Base-by-base conservation (phyloP, 2,888 invertebrate genomes). In the Shargacucullia verbasci region DNA sequence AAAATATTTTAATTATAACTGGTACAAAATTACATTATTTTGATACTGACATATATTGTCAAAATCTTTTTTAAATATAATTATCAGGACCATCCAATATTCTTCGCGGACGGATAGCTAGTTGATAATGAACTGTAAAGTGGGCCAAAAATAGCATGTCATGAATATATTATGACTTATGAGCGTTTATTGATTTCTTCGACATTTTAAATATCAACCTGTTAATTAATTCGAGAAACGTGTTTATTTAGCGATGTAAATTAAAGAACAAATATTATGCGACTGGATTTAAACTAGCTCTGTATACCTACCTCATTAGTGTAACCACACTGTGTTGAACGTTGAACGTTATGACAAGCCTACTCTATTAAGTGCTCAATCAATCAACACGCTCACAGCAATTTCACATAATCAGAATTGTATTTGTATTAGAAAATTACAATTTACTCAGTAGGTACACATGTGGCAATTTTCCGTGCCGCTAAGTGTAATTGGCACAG, bases 401-500 rank as follows among this genome's bases (percentile, higher is more conserved):
- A 38, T 37, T 40, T 12, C 9, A 13, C 38, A 40, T 48, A 60
- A 60, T 70, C 52, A 39, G 15, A 49, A 47, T 10, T 45, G 37
- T 59, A 41, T 64, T 66, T 69, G 54, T 59, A 60, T 69, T 64
- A 50, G 59, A 60, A 67, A 66, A 68, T 73, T 63, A 68, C 76
- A 61, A 59, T 73, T 70, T 70, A 71, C 65, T 75, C 54, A 62
- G 46, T n/a, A n/a, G n/a, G n/a, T 66, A 64, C 55, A 52, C 55
- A 59, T 70, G 72, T 69, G 64, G 57, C 69, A 75, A 83, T 78
- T 73, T 73, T 66, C 70, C 61, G 57, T 75, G 59, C 59, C 70
- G 73, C 73, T 69, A 66, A 80, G 76, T 81, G 83, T 89, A 87
- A 87, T 88, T 84, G 85, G 80, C 80, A 78, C 85, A 88, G 85